These are phyloP conservation scores for Urocynchramus pylzowi DNA, from an alignment of 2,113 vertebrate genomes.

Conservation along the genomic window DNA sequence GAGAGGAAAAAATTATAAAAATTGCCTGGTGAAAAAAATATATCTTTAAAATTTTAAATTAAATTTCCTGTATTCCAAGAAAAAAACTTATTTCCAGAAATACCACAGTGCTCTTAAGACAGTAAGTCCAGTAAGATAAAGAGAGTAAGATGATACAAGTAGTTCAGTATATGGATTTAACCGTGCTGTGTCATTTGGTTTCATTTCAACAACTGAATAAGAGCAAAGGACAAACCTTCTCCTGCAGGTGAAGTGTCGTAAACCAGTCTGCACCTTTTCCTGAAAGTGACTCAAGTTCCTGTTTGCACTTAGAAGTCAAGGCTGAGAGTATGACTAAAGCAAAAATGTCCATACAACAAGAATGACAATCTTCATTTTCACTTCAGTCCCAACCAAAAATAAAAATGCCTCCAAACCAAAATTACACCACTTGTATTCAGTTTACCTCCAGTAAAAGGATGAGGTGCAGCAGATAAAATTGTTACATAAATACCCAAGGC, in stretches of 20 bases:
- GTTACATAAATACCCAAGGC: neutral
- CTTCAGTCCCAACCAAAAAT: neutral
- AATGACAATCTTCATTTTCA: neutral
- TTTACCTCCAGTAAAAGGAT: neutral
- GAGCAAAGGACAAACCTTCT: neutral
- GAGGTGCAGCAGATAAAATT: neutral
- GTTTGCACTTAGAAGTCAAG: slow-evolving; percentile 8
- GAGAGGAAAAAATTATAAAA: neutral
- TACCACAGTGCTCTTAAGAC: neutral
- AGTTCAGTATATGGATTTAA: neutral
- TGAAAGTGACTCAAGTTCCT: slow-evolving; percentile 26
- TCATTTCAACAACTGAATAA: neutral
- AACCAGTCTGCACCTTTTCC: neutral
- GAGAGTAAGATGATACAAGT: neutral
- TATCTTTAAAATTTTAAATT: neutral
- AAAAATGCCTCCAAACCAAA: neutral
- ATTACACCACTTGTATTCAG: neutral
- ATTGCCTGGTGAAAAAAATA: rapidly evolving
- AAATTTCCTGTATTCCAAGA: neutral
- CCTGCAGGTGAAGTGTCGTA: neutral
- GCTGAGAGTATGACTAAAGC: neutral
- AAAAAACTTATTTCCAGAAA: neutral
- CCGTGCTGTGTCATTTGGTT: neutral
- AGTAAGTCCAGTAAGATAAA: neutral
- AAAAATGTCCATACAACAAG: neutral